A percentile compares a stretch with the other conserved stretches of the same genome.
These are phyloP conservation scores for Rhizoglyphus robini DNA, from an alignment of 1,140 invertebrate genomes.

Conservation along the genomic window DNA sequence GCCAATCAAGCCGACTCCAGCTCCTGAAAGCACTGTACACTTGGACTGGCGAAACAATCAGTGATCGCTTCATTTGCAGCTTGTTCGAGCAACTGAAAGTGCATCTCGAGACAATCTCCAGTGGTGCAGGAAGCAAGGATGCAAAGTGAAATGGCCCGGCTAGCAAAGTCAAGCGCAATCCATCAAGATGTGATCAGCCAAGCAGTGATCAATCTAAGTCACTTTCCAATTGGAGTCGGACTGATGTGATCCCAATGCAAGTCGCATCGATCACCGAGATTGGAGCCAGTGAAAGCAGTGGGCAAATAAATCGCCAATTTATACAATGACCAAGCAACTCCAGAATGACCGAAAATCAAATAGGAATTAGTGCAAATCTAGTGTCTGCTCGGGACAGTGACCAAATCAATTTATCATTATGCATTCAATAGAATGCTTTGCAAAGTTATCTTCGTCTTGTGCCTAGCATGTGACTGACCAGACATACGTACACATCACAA, in stretches of 20 bases:
- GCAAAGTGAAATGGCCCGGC: too few relatives aligned
- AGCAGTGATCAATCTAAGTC: constrained; percentile 1
- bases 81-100: too few relatives aligned
- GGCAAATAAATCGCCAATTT: neutral
- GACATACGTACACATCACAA: too few relatives aligned
- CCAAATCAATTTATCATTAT: constrained; percentile 14
- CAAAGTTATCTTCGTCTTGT: too few relatives aligned
- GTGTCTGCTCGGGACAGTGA: constrained; percentile 2
- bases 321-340: neutral
- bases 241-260: neutral
- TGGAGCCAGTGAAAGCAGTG: neutral
- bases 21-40: neutral
- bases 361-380: neutral
- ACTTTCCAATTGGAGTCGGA: neutral
- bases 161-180: constrained; percentile 3
- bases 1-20: neutral
- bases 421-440: neutral
- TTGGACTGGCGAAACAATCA: neutral
- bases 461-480: too few relatives aligned
- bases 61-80: neutral
- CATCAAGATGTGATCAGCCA: neutral
- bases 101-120: too few relatives aligned
- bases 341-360: neutral
- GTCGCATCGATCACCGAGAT: constrained; percentile 2
- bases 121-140: neutral